Percentiles rank a stretch among this genome's conserved stretches.
These are phyloP conservation scores for Limosa lapponica DNA, from an alignment of 2,797 vertebrate species.

Conservation along the genomic window DNA sequence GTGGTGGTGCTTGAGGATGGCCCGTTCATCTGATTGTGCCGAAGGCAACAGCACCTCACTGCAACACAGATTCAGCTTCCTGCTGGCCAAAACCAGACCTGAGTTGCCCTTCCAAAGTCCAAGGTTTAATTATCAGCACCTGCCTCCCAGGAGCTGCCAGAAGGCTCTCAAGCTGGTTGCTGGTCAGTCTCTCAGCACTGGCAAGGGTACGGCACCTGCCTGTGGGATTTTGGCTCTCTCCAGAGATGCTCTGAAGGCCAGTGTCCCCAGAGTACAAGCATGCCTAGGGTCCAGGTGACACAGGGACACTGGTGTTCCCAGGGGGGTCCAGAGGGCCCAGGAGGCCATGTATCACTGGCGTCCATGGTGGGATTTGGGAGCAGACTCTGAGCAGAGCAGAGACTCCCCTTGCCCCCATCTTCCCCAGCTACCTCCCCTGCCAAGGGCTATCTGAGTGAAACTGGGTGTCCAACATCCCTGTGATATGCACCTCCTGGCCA, in stretches of 20 bases:
- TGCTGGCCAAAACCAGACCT: not conserved
- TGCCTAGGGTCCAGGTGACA: not conserved
- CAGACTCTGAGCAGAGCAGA: not conserved
- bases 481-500: not conserved
- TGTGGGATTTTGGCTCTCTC: not conserved
- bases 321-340: not conserved
- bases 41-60: not conserved
- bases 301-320: not conserved
- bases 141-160: not conserved
- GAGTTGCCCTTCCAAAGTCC: not conserved
- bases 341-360: fast-evolving
- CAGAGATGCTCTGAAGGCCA: not conserved
- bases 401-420: not conserved
- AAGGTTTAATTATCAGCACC: not conserved
- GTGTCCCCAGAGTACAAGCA: not conserved
- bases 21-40: fast-evolving
- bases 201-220: not conserved
- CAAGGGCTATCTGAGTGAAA: not conserved
- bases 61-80: fast-evolving
- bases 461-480: not conserved
- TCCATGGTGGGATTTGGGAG: not conserved
- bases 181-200: not conserved
- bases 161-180: not conserved
- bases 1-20: too few relatives aligned
- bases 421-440: not conserved